A percentile compares a stretch with the other conserved stretches of the same genome.
Evolutionary conservation across 1,140 invertebrate species (phyloP).

Genomic region (Magallana gigas): DNA sequence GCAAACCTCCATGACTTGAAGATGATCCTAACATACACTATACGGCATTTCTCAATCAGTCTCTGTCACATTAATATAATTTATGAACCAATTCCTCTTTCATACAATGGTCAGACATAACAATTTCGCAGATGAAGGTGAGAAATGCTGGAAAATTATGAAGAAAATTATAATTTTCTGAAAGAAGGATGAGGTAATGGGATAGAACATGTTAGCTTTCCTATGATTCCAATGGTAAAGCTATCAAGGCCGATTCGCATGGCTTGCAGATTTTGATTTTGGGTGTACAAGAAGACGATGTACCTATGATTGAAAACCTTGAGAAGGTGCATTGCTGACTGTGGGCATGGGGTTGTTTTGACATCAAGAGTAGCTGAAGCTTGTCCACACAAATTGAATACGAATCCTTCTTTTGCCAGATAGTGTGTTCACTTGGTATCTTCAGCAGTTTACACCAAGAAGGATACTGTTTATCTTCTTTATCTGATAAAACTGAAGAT

Average conservation of each 20-base stretch:
- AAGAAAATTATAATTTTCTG: slow-evolving; percentile 2
- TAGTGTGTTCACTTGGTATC: not conserved
- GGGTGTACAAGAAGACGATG: not conserved
- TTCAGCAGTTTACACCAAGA: not conserved
- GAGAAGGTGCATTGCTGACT: not conserved
- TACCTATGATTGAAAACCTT: not conserved
- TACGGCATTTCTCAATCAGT: slow-evolving; percentile 6
- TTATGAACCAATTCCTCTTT: not conserved
- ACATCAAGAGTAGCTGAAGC: not conserved
- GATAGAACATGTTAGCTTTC: not conserved
- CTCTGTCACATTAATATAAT: slow-evolving; percentile 31
- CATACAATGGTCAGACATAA: slow-evolving; percentile 9
- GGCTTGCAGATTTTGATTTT: not conserved
- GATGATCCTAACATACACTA: not conserved
- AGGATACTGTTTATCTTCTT: not conserved
- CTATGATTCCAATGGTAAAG: not conserved
- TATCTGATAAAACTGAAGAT: slow-evolving; percentile 33
- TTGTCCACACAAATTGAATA: slow-evolving; percentile 11
- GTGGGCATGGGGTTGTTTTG: not conserved
- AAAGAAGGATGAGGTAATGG: not conserved
- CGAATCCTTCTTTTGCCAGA: not conserved
- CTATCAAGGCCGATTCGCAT: not conserved
- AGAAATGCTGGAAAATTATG: not conserved
- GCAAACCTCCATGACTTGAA: slow-evolving; percentile 22
- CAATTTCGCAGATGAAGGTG: not conserved